Conservation (phyloP, 2,888 invertebrate species). For the Argyra leucocephala region DNA sequence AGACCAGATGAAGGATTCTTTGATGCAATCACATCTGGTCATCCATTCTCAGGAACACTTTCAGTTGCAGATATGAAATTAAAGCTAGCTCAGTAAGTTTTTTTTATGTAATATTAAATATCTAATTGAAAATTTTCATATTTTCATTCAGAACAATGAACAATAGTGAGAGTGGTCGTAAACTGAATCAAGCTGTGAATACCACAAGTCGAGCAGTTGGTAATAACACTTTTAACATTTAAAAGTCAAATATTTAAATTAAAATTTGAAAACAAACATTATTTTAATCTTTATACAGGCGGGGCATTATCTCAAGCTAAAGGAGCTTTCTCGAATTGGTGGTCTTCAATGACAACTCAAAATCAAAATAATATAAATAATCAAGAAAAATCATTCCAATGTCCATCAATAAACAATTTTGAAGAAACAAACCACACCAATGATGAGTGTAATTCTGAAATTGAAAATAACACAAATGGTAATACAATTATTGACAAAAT, state of each 20-base stretch:
- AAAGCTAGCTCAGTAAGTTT: slow-evolving; percentile 74
- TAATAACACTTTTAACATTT: slow-evolving; percentile 20
- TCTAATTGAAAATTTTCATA: background rate
- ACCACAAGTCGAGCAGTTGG: slow-evolving; percentile 85
- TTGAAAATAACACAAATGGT: slow-evolving; percentile 12
- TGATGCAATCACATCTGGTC: slow-evolving; percentile 64
- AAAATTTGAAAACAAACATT: slow-evolving; percentile 7
- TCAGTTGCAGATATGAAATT: slow-evolving; percentile 91
- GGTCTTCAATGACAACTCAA: slow-evolving; percentile 49
- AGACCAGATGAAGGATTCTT: slow-evolving; percentile 58
- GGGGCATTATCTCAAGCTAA: slow-evolving; percentile 82
- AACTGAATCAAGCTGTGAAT: slow-evolving; percentile 84
- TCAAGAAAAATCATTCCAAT: slow-evolving; percentile 34
- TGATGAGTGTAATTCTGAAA: slow-evolving; percentile 14
- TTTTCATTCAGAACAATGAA: slow-evolving; percentile 71
- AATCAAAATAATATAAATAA: slow-evolving; percentile 18
- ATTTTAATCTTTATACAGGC: slow-evolving; percentile 48
- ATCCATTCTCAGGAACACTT: slow-evolving; percentile 89
- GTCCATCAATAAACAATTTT: slow-evolving; percentile 26
- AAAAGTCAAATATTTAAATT: background rate
- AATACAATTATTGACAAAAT: slow-evolving; percentile 25
- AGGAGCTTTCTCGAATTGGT: slow-evolving; percentile 79
- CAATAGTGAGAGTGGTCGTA: slow-evolving; percentile 84
- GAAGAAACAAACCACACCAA: slow-evolving; percentile 31
- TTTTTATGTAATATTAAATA: background rate